Evolutionary conservation across 2,888 invertebrate species (phyloP), one percentile per base, ranked within the genome.

Genomic region (Tetranychus truncatus): DNA sequence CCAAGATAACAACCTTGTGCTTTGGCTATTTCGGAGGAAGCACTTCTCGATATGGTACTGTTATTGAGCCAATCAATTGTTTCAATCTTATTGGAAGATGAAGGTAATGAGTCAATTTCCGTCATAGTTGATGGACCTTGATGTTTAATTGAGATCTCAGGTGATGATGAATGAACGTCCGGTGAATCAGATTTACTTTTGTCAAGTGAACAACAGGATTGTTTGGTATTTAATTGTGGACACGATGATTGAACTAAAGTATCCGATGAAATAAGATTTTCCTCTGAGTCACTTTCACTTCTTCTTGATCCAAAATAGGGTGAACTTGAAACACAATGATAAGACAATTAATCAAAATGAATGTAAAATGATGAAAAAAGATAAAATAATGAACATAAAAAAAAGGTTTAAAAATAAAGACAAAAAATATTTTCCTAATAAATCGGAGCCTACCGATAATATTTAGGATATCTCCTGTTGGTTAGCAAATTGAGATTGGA

Each of bases 381-480:
- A 65, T 65, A 55, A 73, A 34, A 11, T 24, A 24, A 69, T 21
- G n/a, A 69, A 24, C 8, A 11, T 24, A 11, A 24, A 11, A 24
- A 11, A 21, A 69, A 21, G 11, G 15, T 66, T 20, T 66, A 1
- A 4, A 69, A 24, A 69, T 69, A 24, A 69, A 6, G 20, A 20
- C 34, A 18, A 72, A 72, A n/a, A n/a, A 72, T 24, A 18, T 34
- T 7, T 45, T 44, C 5, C 9, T 18, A 21, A 18, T 67, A 72
- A 45, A 55, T 55, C 15, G 55, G n/a, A 69, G 77, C 84, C 82
- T 83, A 84, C 83, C 84, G 84, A 81, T 85, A 86, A 81, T 84
- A 85, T 78, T 85, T 84, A 74, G 86, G 85, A 80, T 84, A 85
- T 74, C 85, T 84, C 84, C 86, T 85, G 81, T 75, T 24, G 34